Base-by-base conservation (phyloP, 2,113 vertebrate genomes). In the Ceratotherium simum region DNA sequence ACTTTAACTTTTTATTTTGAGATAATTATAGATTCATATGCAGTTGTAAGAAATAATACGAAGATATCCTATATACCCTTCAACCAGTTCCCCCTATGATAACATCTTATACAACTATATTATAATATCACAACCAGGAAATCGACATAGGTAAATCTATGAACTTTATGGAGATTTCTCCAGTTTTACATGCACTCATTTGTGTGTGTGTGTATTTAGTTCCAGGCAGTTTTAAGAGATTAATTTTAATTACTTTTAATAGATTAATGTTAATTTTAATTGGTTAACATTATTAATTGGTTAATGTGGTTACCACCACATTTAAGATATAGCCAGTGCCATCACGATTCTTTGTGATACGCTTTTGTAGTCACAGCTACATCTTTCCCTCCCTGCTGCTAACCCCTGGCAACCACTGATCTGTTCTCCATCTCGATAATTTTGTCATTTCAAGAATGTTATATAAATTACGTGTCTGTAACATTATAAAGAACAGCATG, bases 191-290 rank as follows among this genome's bases (percentile, higher is more conserved):
- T 60, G 9, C 14, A 60, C 9, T 87, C 36, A 54, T 70, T 4
- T 76, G 14, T 86, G 4, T 75, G n/a, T 65, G 62, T 85, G 2
- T 89, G 3, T 51, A 8, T 93, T 29, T 75, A 14, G 31, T 90
- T 56, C 56, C 48, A 88, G 89, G 64, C 14, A 90, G 11, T 84
- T 94, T 75, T 76, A 90, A 58, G 56, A 58, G 56, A 36, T 46
- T 56, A 82, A 36, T 90, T 75, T 84, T 83, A 73, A 54, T 93
- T 54, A 36, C 72, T 29, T 96, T 88, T 83, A 75, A 64, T 89
- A 89, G 42, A 36, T 67, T 92, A 39, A 48, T 64, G 42, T 87
- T 88, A 33, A 42, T 27, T 82, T 90, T 87, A 4, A 42, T 42
- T 42, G 42, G 42, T 42, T 42, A 42, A 42, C 42, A 42, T 42